Evolutionary conservation across 2,797 vertebrate genomes (phyloP).

Genomic region (Loriculus beryllinus): DNA sequence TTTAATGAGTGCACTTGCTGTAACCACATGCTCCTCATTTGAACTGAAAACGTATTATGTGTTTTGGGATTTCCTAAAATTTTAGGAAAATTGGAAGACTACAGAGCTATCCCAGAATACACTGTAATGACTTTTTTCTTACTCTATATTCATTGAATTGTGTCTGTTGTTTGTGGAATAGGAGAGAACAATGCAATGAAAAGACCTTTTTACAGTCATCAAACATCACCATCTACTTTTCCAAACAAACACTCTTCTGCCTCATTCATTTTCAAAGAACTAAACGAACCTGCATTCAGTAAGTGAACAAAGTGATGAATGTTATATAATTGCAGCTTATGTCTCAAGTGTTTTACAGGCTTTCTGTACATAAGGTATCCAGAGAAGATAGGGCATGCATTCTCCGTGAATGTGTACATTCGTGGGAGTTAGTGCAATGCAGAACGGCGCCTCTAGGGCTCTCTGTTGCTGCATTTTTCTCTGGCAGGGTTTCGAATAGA

Average conservation of each 20-base stretch:
- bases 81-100: neutral
- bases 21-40: neutral
- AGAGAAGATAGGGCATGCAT: neutral
- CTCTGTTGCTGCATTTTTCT: slow-evolving; percentile 60
- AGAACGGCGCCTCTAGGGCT: slow-evolving; percentile 7
- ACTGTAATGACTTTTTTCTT: neutral
- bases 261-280: neutral
- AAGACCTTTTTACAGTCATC: neutral
- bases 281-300: neutral
- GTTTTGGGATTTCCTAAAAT: neutral
- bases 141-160: neutral
- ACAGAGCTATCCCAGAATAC: neutral
- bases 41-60: neutral
- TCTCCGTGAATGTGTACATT: neutral
- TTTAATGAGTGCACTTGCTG: neutral
- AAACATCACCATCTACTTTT: neutral
- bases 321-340: neutral
- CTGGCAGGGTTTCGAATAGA: neutral
- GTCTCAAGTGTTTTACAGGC: neutral
- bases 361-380: neutral
- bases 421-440: neutral
- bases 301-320: neutral
- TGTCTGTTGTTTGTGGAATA: neutral
- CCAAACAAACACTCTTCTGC: neutral
- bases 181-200: neutral